Conservation (phyloP, 2,797 vertebrate genomes). For the Perodicticus potto region DNA sequence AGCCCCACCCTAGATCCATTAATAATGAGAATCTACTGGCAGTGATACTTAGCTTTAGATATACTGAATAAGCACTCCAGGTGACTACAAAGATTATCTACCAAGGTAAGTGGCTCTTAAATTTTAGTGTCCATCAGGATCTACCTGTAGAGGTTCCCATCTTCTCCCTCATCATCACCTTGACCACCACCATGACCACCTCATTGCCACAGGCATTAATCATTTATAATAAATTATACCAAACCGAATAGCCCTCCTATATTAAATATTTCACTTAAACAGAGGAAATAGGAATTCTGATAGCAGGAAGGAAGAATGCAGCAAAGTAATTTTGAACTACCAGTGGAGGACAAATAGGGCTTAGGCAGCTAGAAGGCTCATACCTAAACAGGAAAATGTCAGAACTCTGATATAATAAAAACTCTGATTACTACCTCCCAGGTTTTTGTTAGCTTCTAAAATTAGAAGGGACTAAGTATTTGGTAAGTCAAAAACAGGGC, state of each 20-base stretch:
- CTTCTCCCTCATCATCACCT: not conserved
- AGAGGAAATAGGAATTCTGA: not conserved
- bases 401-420: conserved; percentile 9
- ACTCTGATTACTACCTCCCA: not conserved
- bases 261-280: not conserved
- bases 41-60: not conserved
- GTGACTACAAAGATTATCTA: not conserved
- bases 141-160: not conserved
- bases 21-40: not conserved
- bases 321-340: conserved; percentile 45
- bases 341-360: not conserved
- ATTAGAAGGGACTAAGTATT: not conserved
- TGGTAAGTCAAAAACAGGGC: not conserved
- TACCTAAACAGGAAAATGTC: not conserved
- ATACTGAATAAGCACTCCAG: not conserved
- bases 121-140: not conserved
- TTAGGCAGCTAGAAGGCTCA: not conserved
- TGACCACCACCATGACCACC: not conserved
- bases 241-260: not conserved
- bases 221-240: not conserved
- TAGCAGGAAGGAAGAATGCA: not conserved
- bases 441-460: not conserved
- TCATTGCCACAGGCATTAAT: not conserved
- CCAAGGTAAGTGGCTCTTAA: not conserved
- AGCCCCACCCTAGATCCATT: not conserved